Base-by-base conservation (phyloP, 1,140 invertebrate species). In the Pseudomyrmex cubaensis region DNA sequence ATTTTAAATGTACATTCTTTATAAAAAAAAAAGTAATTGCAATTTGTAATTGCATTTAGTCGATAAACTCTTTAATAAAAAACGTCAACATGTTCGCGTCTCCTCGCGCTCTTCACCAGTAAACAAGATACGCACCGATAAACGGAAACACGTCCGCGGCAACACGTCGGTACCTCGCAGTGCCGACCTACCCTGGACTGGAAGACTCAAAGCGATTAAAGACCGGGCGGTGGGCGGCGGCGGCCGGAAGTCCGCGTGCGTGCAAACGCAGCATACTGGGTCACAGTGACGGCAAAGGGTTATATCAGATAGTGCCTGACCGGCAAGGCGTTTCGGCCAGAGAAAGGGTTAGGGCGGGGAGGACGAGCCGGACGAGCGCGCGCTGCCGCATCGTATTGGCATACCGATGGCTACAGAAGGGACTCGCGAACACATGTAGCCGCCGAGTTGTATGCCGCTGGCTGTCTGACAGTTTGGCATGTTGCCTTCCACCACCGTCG, bases 391-490 rank as follows among this genome's bases (percentile, higher is more conserved):
- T 83, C 85, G 83, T 90, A 91, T 90, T 89, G 88, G 90, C 86
- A 89, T 89, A 89, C 86, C 84, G 83, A 87, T 84, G 83, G 75
- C 84, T 84, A 62, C 70, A 73, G 84, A 74, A 69, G 66, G 85
- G 82, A 35, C 35, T 35, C 25, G 61, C 62, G 64, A 89, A 90
- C 90, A 90, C 77, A 86, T 90, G 90, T 91, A 89, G 80, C 76
- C 20, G 20, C 22, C 72, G 64, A 76, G 86, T 66, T 85, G 87
- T 85, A 82, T 61, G 62, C 67, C 74, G 75, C 88, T 82, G 85
- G 82, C 82, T 91, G 76, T 87, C 88, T 91, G 90, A 91, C 90
- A 90, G 90, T 90, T 91, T 91, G 89, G 89, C 90, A 91, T 90
- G 90, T 90, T 91, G 90, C 90, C 89, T 91, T 90, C 90, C 72